Evolutionary conservation across 2,797 vertebrate species (phyloP).

Genomic region (Sphenodon punctatus): DNA sequence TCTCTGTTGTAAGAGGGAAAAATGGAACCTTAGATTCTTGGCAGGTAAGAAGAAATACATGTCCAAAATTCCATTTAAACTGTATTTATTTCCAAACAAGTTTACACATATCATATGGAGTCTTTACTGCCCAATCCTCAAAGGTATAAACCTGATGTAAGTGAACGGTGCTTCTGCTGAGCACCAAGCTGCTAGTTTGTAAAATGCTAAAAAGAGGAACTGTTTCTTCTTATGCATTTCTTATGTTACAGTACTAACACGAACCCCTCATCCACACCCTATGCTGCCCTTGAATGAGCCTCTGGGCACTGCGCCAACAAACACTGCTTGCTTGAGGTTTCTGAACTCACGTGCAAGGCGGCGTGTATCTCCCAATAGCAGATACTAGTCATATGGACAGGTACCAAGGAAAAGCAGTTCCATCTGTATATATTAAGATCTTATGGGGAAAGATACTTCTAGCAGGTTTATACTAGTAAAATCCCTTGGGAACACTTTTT

Average conservation of each 20-base stretch:
- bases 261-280: background rate
- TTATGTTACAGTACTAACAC: too few relatives aligned
- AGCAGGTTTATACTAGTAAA: background rate
- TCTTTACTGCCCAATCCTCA: too few relatives aligned
- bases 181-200: background rate
- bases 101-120: too few relatives aligned
- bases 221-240: background rate
- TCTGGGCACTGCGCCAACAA: background rate
- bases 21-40: background rate
- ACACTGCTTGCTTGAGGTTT: background rate
- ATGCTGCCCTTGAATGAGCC: background rate
- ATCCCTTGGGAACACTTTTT: constrained; percentile 23
- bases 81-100: background rate
- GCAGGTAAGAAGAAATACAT: background rate
- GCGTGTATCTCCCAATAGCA: background rate
- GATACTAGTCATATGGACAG: background rate
- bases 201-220: background rate
- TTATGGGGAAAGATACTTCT: background rate
- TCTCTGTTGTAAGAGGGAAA: background rate
- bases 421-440: background rate
- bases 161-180: too few relatives aligned
- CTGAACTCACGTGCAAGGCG: background rate
- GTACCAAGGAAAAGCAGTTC: background rate
- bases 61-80: background rate
- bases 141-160: too few relatives aligned